phyloP scores from a whole-genome alignment of 1,140 invertebrate species.

The Aphelenchoides avenae region DNA sequence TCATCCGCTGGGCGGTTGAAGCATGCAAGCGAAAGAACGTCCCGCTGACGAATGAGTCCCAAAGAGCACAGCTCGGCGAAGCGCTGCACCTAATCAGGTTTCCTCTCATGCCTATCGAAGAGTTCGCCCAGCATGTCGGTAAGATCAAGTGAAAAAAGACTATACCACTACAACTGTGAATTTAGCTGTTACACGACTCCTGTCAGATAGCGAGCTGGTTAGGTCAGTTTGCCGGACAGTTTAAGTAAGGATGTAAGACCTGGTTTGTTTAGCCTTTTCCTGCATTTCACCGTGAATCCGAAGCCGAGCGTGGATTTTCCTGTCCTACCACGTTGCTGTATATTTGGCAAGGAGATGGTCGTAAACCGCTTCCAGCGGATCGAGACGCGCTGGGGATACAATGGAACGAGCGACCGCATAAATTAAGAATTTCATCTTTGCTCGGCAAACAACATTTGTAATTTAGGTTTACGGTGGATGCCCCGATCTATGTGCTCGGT shows the following conservation, averaged over 20 bases:
- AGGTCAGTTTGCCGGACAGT: constrained; percentile 77
- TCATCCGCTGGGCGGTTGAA: constrained; percentile 72
- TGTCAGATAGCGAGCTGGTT: constrained; percentile 73
- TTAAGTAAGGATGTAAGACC: too few species aligned
- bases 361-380: constrained; percentile 76
- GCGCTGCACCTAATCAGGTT: constrained; percentile 73
- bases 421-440: constrained; percentile 65
- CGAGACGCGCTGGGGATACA: constrained; percentile 80
- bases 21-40: constrained; percentile 71
- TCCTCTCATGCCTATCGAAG: constrained; percentile 79
- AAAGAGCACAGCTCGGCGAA: constrained; percentile 68
- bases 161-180: constrained; percentile 8
- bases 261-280: constrained; percentile 32
- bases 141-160: constrained; percentile 60
- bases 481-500: constrained; percentile 77
- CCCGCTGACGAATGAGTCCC: constrained; percentile 69
- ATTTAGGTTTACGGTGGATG: constrained; percentile 74
- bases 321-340: constrained; percentile 73
- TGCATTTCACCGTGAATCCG: constrained; percentile 60
- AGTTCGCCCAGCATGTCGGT: constrained; percentile 77
- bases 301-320: constrained; percentile 40
- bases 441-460: constrained; percentile 22
- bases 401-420: constrained; percentile 77
- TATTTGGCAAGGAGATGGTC: constrained; percentile 77
- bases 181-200: constrained; percentile 64